Evolutionary conservation across 1,140 invertebrate genomes (phyloP).

Genomic region (Aphaenogaster ashmeadi): DNA sequence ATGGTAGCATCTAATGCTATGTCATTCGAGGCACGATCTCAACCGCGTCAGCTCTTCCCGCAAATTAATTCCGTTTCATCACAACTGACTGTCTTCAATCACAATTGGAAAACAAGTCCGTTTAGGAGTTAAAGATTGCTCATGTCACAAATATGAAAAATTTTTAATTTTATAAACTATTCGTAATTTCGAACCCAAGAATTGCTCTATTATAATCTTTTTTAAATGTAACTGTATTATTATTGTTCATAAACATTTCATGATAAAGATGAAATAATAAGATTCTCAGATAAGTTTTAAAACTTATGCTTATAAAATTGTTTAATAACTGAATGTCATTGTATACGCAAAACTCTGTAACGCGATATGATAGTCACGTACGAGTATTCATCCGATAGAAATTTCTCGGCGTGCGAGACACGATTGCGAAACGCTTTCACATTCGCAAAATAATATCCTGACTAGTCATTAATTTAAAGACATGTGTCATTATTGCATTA

Average conservation of each 20-base stretch:
- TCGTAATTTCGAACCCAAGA: not conserved
- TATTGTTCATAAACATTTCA: conserved; percentile 1
- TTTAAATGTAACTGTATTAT: not conserved
- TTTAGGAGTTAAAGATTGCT: not conserved
- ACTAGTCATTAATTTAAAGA: conserved; percentile 40
- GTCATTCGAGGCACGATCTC: conserved; percentile 10
- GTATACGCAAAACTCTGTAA: not conserved
- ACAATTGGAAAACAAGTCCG: not conserved
- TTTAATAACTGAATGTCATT: not conserved
- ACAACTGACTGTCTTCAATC: not conserved
- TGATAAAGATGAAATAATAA: not conserved
- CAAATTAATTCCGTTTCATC: conserved; percentile 27
- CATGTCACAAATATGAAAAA: not conserved
- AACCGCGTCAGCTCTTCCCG: conserved; percentile 15
- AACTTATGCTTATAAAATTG: conserved; percentile 1
- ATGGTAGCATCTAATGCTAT: conserved; percentile 20
- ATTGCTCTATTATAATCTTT: not conserved
- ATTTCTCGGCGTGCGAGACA: not conserved
- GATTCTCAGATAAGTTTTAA: not conserved
- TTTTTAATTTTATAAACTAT: not conserved
- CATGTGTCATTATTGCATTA: not conserved
- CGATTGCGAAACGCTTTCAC: conserved; percentile 38
- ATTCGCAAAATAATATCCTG: conserved; percentile 36
- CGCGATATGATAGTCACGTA: not conserved
- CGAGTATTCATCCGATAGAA: not conserved